Base-by-base conservation (phyloP, 2,113 vertebrate genomes). In the Nestor notabilis region DNA sequence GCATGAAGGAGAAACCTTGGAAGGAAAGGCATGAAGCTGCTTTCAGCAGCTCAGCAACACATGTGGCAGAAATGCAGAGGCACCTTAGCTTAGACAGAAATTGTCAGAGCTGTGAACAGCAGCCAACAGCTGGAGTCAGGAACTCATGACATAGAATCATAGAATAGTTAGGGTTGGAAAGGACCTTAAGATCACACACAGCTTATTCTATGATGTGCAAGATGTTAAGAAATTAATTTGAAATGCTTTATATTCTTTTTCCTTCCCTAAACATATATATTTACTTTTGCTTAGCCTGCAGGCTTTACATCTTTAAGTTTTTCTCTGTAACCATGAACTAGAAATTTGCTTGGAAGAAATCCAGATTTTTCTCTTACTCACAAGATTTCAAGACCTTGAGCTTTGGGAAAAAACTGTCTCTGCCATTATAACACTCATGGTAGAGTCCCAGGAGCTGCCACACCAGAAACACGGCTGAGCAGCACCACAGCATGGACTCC, bases 311-410 rank as follows among this genome's bases (percentile, higher is more conserved):
- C 82, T 84, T 93, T 65, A 61, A 52, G 49, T 23, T 95, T 89
- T 87, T 43, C 58, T 76, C 66, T 2, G 1, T 76, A 91, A 90
- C 19, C 53, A 66, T 2, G 53, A 82, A 46, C 52, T 63, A 87
- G 61, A 87, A 91, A 91, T 87, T 79, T 83, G 37, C 66, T 95
- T 95, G 89, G 93, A 95, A 91, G 77, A 79, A 89, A 84, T 92
- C 72, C 89, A 92, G 76, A 71, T 53, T 49, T 41, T 87, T 92
- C 60, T 50, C 53, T 82, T 89, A 72, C 53, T 93, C 89, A 91
- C 49, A 70, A 69, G 91, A 91, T 46, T 91, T 93, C 28, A 43
- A 76, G 80, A 76, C 70, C 44, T 3, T 3, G 28, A 82, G 41
- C 37, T 89, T 85, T 24, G 39, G 52, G 41, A 39, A 74, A 69